Percentiles rank a stretch among this genome's conserved stretches.
Evolutionary conservation across 2,797 vertebrate genomes (phyloP).

Genomic region (Nannoperca obscura): DNA sequence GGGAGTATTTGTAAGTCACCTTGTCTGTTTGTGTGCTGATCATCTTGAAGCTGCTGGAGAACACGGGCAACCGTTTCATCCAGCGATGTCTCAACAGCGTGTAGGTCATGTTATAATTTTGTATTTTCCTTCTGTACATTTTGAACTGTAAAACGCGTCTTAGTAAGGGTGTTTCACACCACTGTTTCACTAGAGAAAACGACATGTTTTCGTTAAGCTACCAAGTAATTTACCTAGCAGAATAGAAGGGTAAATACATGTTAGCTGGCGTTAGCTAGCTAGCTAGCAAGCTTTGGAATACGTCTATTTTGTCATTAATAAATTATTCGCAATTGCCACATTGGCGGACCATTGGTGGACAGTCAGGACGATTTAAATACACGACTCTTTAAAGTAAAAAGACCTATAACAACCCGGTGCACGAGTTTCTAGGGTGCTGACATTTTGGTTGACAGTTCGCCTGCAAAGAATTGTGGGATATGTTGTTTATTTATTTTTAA

Average conservation of each 20-base stretch:
- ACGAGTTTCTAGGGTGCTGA: constrained; percentile 61
- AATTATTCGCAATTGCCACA: fast-evolving
- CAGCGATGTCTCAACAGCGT: constrained; percentile 74
- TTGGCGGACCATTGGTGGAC: too few species aligned
- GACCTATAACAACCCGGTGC: constrained; percentile 3
- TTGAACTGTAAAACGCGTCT: constrained; percentile 69
- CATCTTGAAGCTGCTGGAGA: constrained; percentile 36
- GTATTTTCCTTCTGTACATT: constrained; percentile 65
- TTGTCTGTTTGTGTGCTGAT: constrained; percentile 74
- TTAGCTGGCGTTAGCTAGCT: neutral
- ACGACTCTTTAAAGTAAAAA: neutral
- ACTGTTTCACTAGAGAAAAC: constrained; percentile 34
- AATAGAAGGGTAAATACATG: neutral
- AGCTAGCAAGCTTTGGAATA: neutral
- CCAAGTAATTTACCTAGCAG: neutral
- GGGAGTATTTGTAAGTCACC: constrained; percentile 61
- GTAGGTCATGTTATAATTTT: constrained; percentile 33
- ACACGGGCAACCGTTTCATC: constrained; percentile 64
- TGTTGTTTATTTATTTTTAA: constrained; percentile 43
- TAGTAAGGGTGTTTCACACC: constrained; percentile 34
- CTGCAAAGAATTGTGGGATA: constrained; percentile 72
- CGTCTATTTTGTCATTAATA: fast-evolving
- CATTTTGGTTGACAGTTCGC: constrained; percentile 77
- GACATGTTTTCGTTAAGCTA: constrained; percentile 55
- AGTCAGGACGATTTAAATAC: neutral